Conservation (phyloP, 2,113 vertebrate genomes). For the Solea solea region DNA sequence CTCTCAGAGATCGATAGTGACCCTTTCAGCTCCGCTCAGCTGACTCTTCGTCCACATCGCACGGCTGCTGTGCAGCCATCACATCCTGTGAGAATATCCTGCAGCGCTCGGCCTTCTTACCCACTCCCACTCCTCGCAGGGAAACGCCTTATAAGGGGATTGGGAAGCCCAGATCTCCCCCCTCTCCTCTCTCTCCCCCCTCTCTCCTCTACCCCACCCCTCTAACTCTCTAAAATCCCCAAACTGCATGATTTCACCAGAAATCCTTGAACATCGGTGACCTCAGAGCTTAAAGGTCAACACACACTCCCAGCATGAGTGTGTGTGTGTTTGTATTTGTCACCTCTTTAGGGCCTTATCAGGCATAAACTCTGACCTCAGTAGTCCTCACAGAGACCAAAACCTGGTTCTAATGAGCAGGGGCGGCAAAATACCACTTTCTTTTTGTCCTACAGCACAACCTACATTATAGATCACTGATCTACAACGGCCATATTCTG, state of each 20-base stretch:
- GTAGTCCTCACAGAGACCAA: no score
- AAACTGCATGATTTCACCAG: constrained; percentile 4
- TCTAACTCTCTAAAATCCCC: constrained; percentile 17
- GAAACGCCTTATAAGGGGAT: constrained; percentile 80
- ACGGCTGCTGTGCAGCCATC: constrained; percentile 61
- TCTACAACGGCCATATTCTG: no score
- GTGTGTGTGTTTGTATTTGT: no score
- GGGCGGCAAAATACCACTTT: no score
- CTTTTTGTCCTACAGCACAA: no score
- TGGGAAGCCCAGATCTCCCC: constrained; percentile 52
- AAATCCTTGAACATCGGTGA: constrained; percentile 21
- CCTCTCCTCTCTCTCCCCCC: constrained; percentile 16
- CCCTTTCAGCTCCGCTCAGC: constrained; percentile 41
- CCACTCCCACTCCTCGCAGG: constrained; percentile 57
- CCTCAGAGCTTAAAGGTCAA: neutral
- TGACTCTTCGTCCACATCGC: constrained; percentile 57
- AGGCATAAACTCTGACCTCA: no score
- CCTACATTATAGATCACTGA: no score
- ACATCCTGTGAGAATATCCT: constrained; percentile 85
- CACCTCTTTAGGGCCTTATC: no score
- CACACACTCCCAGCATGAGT: neutral
- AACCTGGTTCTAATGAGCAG: no score
- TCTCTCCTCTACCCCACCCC: neutral
- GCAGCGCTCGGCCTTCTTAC: constrained; percentile 54
- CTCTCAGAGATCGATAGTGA: constrained; percentile 28